phyloP scores from a whole-genome alignment of 2,113 vertebrate species.

The Salvelinus sp. region DNA sequence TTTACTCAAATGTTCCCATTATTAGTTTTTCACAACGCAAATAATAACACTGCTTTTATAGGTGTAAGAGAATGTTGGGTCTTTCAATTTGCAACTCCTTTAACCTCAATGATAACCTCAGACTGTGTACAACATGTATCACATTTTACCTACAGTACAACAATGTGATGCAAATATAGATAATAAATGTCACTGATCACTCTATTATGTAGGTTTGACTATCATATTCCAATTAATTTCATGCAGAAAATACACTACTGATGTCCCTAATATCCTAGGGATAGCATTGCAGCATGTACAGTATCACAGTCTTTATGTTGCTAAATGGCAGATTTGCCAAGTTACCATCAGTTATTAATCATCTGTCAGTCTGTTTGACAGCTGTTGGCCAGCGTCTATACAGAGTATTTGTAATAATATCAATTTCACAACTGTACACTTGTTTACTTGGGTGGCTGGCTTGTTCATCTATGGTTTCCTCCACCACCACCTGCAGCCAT shows the following conservation, averaged over 20 bases:
- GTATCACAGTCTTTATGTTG: background rate
- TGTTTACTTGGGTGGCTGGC: conserved; percentile 34
- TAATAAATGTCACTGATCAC: background rate
- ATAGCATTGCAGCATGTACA: conserved; percentile 3
- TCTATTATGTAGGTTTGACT: background rate
- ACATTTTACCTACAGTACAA: background rate
- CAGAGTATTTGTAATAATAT: conserved; percentile 21
- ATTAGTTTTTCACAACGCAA: background rate
- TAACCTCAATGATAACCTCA: conserved; percentile 3
- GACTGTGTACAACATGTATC: background rate
- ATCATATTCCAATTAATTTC: conserved; percentile 5
- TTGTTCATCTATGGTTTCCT: conserved; percentile 59
- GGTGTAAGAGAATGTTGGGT: conserved; percentile 1
- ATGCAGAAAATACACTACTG: background rate
- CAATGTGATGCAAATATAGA: background rate
- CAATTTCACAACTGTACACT: conserved; percentile 45
- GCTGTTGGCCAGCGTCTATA: conserved; percentile 20
- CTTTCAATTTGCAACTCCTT: conserved; percentile 22
- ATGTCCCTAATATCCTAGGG: background rate
- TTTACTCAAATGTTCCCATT: too few species aligned
- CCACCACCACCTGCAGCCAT: conserved; percentile 46
- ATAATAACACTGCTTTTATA: conserved; percentile 22
- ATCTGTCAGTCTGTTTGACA: conserved; percentile 30
- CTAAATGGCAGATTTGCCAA: background rate
- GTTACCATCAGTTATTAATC: conserved; percentile 18